These are phyloP conservation scores for Mobula hypostoma DNA, from an alignment of 2,113 vertebrate species.

Conservation along the genomic window DNA sequence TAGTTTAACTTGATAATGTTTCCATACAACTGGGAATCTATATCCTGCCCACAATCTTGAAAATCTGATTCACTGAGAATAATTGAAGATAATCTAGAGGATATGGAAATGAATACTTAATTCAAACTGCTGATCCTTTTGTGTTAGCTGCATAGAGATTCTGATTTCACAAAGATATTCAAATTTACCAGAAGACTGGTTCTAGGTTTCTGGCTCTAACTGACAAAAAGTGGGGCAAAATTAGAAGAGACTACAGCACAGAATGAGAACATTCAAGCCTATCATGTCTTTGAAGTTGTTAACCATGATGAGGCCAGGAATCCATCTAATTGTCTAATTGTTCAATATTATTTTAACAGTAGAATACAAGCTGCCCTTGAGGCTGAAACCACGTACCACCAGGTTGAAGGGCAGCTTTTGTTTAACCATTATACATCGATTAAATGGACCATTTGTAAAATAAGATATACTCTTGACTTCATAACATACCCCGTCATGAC, in stretches of 20 bases:
- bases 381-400: too few relatives aligned
- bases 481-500: too few relatives aligned
- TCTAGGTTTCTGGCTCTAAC: neutral
- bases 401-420: too few relatives aligned
- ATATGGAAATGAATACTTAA: neutral
- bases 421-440: too few relatives aligned
- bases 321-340: too few relatives aligned
- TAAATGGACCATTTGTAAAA: too few relatives aligned
- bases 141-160: neutral
- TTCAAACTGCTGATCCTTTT: neutral
- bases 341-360: too few relatives aligned
- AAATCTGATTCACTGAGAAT: neutral
- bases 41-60: neutral
- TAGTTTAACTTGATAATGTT: neutral
- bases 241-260: neutral
- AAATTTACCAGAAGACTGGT: neutral
- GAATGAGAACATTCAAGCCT: neutral
- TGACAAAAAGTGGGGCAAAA: neutral
- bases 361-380: too few relatives aligned
- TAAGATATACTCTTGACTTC: too few relatives aligned
- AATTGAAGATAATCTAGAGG: neutral
- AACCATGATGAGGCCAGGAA: neutral
- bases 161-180: neutral
- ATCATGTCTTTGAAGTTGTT: neutral
- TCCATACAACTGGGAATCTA: neutral